Conservation (phyloP, 2,113 vertebrate species). For the Oxygymnocypris stewartii region DNA sequence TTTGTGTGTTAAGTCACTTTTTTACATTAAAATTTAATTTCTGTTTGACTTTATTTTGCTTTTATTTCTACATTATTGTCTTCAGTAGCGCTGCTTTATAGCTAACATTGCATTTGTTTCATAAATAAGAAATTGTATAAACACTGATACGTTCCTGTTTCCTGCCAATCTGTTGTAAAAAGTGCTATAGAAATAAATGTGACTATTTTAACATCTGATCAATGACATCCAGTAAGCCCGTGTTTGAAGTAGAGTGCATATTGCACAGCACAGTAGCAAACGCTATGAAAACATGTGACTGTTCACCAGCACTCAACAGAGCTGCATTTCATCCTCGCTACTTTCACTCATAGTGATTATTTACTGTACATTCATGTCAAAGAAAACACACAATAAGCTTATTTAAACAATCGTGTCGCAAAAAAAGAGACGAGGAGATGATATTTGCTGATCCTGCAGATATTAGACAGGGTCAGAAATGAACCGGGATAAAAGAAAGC, state of each 20-base stretch:
- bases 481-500: neutral
- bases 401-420: neutral
- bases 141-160: too few species aligned
- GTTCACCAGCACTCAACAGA: too few species aligned
- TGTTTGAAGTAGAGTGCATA: neutral
- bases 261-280: neutral
- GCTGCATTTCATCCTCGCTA: neutral
- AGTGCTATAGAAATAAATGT: too few species aligned
- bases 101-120: too few species aligned
- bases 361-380: neutral
- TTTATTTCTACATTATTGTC: neutral
- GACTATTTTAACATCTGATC: neutral
- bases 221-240: neutral
- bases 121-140: too few species aligned
- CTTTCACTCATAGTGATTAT: neutral
- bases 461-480: neutral
- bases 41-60: neutral
- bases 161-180: too few species aligned
- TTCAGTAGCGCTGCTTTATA: neutral
- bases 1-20: neutral
- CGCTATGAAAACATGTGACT: neutral
- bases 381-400: neutral
- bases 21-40: too few species aligned
- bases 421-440: neutral
- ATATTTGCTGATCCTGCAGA: neutral